Percentiles rank a stretch among this genome's conserved stretches.
Conservation (phyloP, 1,140 invertebrate genomes). For the Colletes latitarsis region DNA sequence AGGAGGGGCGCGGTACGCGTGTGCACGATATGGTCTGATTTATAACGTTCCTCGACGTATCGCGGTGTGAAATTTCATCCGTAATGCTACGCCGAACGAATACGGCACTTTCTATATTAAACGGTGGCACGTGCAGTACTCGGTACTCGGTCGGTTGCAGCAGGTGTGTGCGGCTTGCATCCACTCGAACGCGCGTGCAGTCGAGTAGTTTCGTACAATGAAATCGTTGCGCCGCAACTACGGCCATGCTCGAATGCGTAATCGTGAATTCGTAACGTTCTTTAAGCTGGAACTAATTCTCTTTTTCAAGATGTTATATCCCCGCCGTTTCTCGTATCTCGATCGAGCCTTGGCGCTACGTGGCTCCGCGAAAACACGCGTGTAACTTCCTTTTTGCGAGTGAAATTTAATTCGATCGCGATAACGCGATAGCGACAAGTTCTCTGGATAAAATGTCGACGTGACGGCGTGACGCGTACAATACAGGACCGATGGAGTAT, state of each 20-base stretch:
- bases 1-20: background rate
- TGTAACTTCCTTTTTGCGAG: too few species aligned
- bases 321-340: background rate
- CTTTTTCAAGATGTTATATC: background rate
- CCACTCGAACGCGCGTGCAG: background rate
- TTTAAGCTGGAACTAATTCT: too few species aligned
- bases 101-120: constrained; percentile 3
- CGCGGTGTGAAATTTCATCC: background rate
- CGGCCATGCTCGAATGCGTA: background rate
- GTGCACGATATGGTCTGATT: background rate
- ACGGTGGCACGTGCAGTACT: constrained; percentile 9
- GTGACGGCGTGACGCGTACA: constrained; percentile 4
- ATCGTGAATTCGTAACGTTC: constrained; percentile 6
- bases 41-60: background rate
- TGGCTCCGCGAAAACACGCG: too few species aligned
- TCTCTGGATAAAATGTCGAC: background rate
- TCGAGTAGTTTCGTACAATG: constrained; percentile 19
- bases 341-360: too few species aligned
- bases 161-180: background rate
- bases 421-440: too few species aligned
- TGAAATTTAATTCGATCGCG: too few species aligned
- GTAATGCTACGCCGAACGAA: background rate
- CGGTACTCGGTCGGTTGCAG: background rate
- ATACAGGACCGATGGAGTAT: background rate
- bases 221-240: constrained; percentile 20